These are phyloP conservation scores for Spizella passerina DNA, from an alignment of 2,797 vertebrate species.

Conservation along the genomic window DNA sequence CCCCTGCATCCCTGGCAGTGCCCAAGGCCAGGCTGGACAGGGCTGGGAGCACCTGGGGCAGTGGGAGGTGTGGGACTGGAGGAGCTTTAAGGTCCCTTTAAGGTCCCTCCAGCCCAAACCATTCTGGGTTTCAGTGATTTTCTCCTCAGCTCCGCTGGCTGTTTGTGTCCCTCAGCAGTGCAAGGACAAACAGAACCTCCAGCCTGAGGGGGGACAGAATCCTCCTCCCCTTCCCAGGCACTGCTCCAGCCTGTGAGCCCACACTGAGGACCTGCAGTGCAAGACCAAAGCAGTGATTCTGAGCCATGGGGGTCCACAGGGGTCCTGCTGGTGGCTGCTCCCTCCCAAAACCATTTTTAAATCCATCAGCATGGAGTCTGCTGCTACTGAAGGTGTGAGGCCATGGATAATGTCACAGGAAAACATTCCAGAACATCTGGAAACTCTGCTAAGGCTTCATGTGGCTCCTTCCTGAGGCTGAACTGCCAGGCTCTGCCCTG, in stretches of 20 bases:
- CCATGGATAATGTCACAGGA: not conserved
- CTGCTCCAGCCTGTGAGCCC: not conserved
- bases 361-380: not conserved
- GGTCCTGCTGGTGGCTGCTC: not conserved
- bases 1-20: not conserved
- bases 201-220: not conserved
- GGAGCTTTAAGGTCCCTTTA: not conserved
- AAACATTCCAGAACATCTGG: not conserved
- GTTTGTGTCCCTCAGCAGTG: accelerated
- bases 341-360: not conserved
- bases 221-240: not conserved
- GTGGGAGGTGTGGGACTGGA: not conserved
- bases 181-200: not conserved
- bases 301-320: accelerated
- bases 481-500: not conserved
- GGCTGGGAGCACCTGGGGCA: not conserved
- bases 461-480: not conserved
- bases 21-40: accelerated
- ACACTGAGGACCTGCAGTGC: accelerated
- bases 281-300: not conserved
- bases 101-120: not conserved
- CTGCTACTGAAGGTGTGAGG: accelerated
- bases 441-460: not conserved
- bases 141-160: not conserved
- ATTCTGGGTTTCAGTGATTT: not conserved